These are phyloP conservation scores for Macropus fuliginosus DNA, from an alignment of 2,797 vertebrate species.

Conservation along the genomic window DNA sequence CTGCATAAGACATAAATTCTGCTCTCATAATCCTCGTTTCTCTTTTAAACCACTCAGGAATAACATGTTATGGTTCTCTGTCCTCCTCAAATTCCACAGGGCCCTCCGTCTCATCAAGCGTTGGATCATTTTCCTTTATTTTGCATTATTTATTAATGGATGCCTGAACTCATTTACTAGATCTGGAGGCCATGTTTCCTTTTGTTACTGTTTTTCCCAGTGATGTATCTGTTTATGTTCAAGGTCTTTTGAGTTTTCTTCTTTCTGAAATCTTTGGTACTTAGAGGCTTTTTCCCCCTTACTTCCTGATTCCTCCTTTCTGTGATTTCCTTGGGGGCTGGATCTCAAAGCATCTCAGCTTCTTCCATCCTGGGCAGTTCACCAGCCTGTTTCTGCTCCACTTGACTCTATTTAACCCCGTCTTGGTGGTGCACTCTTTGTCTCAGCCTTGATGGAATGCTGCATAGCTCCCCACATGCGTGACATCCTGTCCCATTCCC, in stretches of 20 bases:
- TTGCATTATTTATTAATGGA: not conserved
- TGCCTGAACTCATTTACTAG: not conserved
- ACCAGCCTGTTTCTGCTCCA: not conserved
- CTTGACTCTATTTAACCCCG: not conserved
- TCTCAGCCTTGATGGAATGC: not conserved
- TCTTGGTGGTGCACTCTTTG: not conserved
- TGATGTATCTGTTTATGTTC: not conserved
- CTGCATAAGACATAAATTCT: not conserved
- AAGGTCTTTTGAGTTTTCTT: not conserved
- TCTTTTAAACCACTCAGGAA: not conserved
- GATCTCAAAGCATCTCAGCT: not conserved
- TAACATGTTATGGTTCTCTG: not conserved
- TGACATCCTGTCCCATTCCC: too few species aligned
- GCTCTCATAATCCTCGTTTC: not conserved
- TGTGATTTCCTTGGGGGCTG: not conserved
- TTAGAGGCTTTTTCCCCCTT: not conserved
- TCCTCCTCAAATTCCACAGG: not conserved
- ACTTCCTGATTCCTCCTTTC: not conserved
- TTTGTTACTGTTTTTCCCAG: not conserved
- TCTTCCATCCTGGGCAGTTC: not conserved
- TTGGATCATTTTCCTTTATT: not conserved
- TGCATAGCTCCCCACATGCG: not conserved
- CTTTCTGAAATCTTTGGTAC: not conserved
- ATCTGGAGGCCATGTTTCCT: not conserved
- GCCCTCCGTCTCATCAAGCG: not conserved